Percentiles rank a stretch among this genome's conserved stretches.
These are phyloP conservation scores for Cottoperca gobio DNA, from an alignment of 2,797 vertebrate species.

Conservation along the genomic window DNA sequence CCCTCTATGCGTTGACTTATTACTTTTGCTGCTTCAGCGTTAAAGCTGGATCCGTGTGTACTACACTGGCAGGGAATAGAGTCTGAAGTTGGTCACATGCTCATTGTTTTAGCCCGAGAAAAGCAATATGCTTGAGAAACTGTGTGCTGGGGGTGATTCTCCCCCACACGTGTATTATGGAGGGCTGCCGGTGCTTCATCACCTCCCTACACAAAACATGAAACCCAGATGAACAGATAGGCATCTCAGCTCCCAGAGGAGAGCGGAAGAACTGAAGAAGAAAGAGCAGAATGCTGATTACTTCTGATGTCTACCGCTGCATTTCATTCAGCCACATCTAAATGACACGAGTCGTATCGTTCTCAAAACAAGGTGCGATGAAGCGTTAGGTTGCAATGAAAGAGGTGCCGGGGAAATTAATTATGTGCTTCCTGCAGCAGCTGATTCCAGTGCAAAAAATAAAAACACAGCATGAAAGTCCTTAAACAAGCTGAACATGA, in stretches of 20 bases:
- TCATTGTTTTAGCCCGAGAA: slow-evolving; percentile 7
- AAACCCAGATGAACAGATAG: slow-evolving; percentile 23
- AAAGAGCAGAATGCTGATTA: not conserved
- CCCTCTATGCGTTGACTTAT: not conserved
- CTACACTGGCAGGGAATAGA: not conserved
- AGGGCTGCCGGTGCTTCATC: slow-evolving; percentile 11
- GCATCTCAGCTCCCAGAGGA: not conserved
- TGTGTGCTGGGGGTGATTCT: slow-evolving; percentile 6
- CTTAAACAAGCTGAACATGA: not conserved
- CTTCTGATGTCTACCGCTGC: not conserved
- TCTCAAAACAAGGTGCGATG: not conserved
- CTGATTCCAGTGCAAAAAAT: not conserved
- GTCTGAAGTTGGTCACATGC: not conserved
- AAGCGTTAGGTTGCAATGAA: not conserved
- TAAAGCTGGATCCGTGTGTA: not conserved
- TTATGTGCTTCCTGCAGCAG: not conserved
- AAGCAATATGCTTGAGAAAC: not conserved
- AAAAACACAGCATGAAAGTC: not conserved
- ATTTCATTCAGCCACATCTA: not conserved
- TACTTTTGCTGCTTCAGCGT: not conserved
- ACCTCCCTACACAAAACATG: slow-evolving; percentile 12
- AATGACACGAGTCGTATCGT: not conserved
- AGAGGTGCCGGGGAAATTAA: not conserved
- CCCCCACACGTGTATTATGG: not conserved
- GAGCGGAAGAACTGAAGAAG: not conserved